Conservation (phyloP, 1,140 invertebrate genomes). For the Dreissena rostriformis region DNA sequence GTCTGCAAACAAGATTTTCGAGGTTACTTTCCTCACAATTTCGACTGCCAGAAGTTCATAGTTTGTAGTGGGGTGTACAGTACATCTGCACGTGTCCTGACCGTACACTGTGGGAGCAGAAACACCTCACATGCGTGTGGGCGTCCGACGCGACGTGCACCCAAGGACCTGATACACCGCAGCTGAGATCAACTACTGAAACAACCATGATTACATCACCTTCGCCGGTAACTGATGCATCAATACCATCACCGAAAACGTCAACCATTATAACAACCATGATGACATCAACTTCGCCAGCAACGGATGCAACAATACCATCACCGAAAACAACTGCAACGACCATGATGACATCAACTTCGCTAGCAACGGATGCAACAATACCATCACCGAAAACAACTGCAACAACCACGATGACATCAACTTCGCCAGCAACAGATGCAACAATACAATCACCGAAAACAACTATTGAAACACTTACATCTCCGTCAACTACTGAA, state of each 20-base stretch:
- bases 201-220: background rate
- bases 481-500: too few species aligned
- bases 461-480: too few species aligned
- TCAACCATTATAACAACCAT: conserved; percentile 3
- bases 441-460: too few species aligned
- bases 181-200: background rate
- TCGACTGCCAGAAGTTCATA: conserved; percentile 31
- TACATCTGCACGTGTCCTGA: conserved; percentile 40
- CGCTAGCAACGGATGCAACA: too few species aligned
- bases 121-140: conserved; percentile 35
- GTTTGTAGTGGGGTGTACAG: conserved; percentile 43
- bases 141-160: conserved; percentile 1
- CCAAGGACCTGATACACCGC: background rate
- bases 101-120: conserved; percentile 26
- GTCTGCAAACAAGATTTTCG: conserved; percentile 23
- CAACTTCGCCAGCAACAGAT: background rate
- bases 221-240: background rate
- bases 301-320: too few species aligned
- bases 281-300: background rate
- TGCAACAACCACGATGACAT: background rate
- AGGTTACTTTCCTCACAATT: conserved; percentile 28
- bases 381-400: background rate
- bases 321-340: conserved; percentile 5
- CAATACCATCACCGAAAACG: too few species aligned
- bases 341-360: background rate